These are phyloP conservation scores for Tridacna crocea DNA, from an alignment of 2,888 invertebrate species.

Conservation along the genomic window DNA sequence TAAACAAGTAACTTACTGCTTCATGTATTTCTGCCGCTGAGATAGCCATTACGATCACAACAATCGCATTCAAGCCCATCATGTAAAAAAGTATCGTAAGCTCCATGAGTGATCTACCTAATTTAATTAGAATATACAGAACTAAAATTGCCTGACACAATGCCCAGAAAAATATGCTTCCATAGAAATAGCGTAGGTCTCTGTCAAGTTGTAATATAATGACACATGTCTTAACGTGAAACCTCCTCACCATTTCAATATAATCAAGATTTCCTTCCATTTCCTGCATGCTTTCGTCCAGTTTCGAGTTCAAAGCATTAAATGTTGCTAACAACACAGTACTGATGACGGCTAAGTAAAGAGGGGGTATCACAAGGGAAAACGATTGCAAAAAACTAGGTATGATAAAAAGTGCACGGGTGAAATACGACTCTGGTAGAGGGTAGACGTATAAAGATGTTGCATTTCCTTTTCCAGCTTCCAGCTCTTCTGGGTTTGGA, in stretches of 20 bases:
- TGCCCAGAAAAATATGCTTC: conserved; percentile 13
- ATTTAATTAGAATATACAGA: not conserved
- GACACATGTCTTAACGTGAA: not conserved
- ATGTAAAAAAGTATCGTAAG: not conserved
- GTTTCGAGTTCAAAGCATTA: not conserved
- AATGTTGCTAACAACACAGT: not conserved
- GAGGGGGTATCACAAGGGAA: conserved; percentile 3
- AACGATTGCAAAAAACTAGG: not conserved
- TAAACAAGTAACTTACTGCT: not conserved
- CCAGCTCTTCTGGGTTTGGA: not conserved
- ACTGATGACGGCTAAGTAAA: not conserved
- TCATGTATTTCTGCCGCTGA: not conserved
- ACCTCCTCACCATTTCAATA: not conserved
- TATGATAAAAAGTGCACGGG: not conserved
- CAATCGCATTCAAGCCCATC: not conserved
- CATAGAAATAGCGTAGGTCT: not conserved
- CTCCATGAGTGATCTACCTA: not conserved
- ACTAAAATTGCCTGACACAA: conserved; percentile 3
- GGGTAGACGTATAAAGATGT: not conserved
- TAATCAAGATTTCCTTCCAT: not conserved
- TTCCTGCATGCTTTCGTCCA: not conserved
- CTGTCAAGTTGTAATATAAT: not conserved
- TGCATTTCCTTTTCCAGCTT: not conserved
- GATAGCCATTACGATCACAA: not conserved
- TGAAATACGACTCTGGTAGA: not conserved